Evolutionary conservation across 2,888 invertebrate genomes (phyloP).

Genomic region (Alloplasta piceator): DNA sequence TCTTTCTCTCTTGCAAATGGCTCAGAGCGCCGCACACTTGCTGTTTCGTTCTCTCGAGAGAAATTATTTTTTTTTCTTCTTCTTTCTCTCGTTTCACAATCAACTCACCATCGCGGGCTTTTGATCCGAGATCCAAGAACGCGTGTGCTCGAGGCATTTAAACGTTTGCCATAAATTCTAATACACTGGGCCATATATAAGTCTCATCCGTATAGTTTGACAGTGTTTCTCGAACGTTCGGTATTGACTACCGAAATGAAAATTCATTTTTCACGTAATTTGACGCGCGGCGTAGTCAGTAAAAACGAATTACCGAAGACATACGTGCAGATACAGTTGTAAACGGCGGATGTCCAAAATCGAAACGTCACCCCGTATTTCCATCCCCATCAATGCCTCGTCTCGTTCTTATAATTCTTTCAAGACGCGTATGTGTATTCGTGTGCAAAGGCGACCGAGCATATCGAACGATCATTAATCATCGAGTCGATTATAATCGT

Average conservation of each 20-base stretch:
- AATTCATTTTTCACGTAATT: too few species aligned
- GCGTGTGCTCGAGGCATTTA: constrained; percentile 65
- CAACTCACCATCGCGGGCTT: too few species aligned
- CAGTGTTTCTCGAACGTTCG: too few species aligned
- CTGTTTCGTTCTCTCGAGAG: constrained; percentile 21
- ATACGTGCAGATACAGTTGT: constrained; percentile 21
- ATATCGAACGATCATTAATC: constrained; percentile 67
- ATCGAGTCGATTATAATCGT: constrained; percentile 66
- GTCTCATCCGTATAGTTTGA: too few species aligned
- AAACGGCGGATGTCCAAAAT: constrained; percentile 27
- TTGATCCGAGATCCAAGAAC: constrained; percentile 21
- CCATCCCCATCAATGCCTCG: constrained; percentile 28
- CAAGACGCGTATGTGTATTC: constrained; percentile 41
- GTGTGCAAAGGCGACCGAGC: constrained; percentile 55
- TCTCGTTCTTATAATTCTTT: constrained; percentile 42
- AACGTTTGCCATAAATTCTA: constrained; percentile 37
- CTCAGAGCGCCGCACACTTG: constrained; percentile 21
- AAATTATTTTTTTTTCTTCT: too few species aligned
- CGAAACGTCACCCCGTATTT: constrained; percentile 46
- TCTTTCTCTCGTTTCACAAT: constrained; percentile 15
- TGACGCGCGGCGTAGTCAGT: too few species aligned
- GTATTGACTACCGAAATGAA: too few species aligned
- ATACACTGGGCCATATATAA: too few species aligned
- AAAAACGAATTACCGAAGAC: not conserved
- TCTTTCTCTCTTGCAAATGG: constrained; percentile 32